phyloP scores from a whole-genome alignment of 1,140 invertebrate species.

The Aphidius gifuensis region DNA sequence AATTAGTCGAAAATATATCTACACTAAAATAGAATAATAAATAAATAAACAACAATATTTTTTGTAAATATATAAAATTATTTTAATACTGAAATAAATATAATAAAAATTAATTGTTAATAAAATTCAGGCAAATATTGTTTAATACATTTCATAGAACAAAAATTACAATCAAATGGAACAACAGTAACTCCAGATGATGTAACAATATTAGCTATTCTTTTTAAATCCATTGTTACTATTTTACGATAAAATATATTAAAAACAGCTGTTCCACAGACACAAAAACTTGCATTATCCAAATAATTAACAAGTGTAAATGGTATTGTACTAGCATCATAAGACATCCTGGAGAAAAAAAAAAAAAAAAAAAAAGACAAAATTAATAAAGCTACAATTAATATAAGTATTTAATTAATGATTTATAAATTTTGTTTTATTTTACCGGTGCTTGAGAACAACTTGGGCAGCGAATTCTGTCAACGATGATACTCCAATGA shows the following conservation, averaged over 20 bases:
- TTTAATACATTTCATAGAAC: conserved; percentile 55
- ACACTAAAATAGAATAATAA: no score
- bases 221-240: conserved; percentile 47
- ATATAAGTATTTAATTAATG: no score
- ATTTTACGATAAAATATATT: conserved; percentile 48
- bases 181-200: conserved; percentile 44
- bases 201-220: conserved; percentile 50
- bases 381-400: no score
- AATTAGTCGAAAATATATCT: no score
- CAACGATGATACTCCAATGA: conserved; percentile 5
- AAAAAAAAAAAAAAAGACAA: conserved; percentile 15
- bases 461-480: conserved; percentile 20
- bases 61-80: no score
- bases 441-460: conserved; percentile 24
- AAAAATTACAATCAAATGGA: conserved; percentile 61
- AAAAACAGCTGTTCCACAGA: conserved; percentile 62
- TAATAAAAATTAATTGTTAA: no score
- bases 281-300: conserved; percentile 61
- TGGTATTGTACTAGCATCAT: conserved; percentile 61
- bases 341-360: conserved; percentile 49
- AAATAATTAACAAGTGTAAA: conserved; percentile 60
- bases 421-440: conserved; percentile 22
- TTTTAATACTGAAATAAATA: no score
- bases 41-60: no score
- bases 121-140: no score